Conservation (phyloP, 1,140 invertebrate genomes). For the Dryas iulia region DNA sequence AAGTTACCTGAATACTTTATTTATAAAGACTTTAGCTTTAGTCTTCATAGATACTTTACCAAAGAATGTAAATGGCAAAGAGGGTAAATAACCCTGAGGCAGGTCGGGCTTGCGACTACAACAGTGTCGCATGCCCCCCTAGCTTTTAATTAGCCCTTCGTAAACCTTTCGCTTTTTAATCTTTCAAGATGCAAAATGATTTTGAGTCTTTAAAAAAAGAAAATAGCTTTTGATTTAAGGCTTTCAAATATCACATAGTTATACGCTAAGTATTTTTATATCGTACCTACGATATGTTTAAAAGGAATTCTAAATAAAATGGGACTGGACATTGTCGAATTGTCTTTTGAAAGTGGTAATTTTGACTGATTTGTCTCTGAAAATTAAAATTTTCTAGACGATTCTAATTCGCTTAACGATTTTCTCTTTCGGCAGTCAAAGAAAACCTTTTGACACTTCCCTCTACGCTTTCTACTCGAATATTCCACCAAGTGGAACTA, state of each 20-base stretch:
- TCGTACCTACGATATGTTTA: too few relatives aligned
- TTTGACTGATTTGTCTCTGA: too few relatives aligned
- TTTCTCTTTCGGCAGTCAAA: too few relatives aligned
- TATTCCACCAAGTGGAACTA: too few relatives aligned
- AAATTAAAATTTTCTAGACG: too few relatives aligned
- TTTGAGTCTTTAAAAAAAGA: neutral
- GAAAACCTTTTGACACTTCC: too few relatives aligned
- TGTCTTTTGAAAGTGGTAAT: too few relatives aligned
- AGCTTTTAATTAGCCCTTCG: conserved; percentile 52
- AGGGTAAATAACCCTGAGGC: conserved; percentile 21
- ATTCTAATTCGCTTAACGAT: too few relatives aligned
- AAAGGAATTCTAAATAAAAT: too few relatives aligned
- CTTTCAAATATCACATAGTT: neutral
- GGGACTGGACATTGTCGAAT: too few relatives aligned
- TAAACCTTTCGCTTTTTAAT: conserved; percentile 25
- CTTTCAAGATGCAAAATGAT: conserved; percentile 18
- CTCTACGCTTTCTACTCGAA: too few relatives aligned
- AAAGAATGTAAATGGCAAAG: conserved; percentile 17
- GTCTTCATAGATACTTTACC: conserved; percentile 11
- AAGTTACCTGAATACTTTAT: conserved; percentile 14
- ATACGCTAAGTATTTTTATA: too few relatives aligned
- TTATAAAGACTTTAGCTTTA: conserved; percentile 11
- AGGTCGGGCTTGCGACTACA: conserved; percentile 6
- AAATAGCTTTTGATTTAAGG: neutral
- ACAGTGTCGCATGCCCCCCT: conserved; percentile 34